These are phyloP conservation scores for Myiagra hebetior DNA, from an alignment of 2,113 vertebrate genomes.

Conservation along the genomic window DNA sequence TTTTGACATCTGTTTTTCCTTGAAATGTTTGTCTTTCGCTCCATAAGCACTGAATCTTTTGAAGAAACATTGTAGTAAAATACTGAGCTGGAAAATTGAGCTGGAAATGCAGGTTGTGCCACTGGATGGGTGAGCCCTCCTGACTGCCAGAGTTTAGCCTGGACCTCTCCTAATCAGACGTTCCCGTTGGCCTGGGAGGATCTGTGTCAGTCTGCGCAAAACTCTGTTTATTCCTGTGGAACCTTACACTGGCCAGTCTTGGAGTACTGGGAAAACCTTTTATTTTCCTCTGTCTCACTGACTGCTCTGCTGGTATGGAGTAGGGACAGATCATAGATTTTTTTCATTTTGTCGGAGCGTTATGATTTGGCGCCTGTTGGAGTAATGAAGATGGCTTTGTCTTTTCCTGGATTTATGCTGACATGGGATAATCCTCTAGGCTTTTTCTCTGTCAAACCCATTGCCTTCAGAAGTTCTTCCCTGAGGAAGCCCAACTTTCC, in stretches of 20 bases:
- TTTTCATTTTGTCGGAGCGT: background rate
- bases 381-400: background rate
- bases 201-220: background rate
- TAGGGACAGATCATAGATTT: background rate
- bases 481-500: background rate
- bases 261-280: background rate
- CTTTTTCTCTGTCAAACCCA: background rate
- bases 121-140: background rate
- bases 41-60: background rate
- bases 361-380: fast-evolving
- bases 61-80: background rate
- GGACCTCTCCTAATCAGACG: background rate
- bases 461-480: background rate
- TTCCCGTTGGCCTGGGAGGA: background rate
- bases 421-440: background rate
- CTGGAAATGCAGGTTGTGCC: background rate
- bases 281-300: background rate
- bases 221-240: fast-evolving
- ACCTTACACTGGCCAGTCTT: background rate
- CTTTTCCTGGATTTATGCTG: background rate
- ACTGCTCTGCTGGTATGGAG: background rate
- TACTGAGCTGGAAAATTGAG: background rate
- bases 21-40: background rate
- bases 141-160: background rate
- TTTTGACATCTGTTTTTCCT: background rate